Evolutionary conservation across 2,113 vertebrate species (phyloP), one percentile per base, ranked within the genome.

Genomic region (Columba livia): DNA sequence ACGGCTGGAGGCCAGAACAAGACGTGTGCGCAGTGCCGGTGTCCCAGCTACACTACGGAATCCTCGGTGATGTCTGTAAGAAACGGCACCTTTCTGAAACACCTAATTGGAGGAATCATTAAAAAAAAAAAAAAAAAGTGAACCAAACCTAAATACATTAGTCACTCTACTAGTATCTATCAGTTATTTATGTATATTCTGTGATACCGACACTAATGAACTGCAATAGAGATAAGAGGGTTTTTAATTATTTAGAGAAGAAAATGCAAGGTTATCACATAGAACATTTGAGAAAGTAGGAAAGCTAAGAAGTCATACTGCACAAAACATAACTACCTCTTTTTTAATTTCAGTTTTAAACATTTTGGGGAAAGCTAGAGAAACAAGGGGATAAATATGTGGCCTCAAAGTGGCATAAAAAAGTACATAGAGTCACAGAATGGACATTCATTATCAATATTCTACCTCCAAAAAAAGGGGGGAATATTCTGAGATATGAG

Each of bases 51-150:
- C 79, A 79, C 71, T 75, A 6, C 29, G 28, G 4, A 32, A 25
- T n/a, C 25, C 62, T 34, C 21, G 60, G 3, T 1, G 10, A 13
- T 14, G n/a, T 31, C 67, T 0, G 0, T 21, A 19, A 36, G 65
- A 60, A 40, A 47, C 10, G 71, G 48, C 32, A 5, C 24, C 64
- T 17, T 19, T 54, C 67, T 38, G 74, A 36, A 61, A 47, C 23
- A 38, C 47, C 40, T 29, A 4, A 3, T 0, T 47, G 44, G 44
- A 47, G 18, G 44, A 47, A 47, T 47, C 44, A 47, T 47, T 5
- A 47, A 47, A 47, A 50, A 11, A 25, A 60, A 47, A 84, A 60
- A 50, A 13, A 19, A 56, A 58, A 53, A 11, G 11, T 4, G 6
- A 75, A 56, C 11, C 28, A 11, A 23, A 65, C 32, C 16, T 29